These are phyloP conservation scores for Procavia capensis DNA, from an alignment of 2,113 vertebrate genomes.

Conservation along the genomic window DNA sequence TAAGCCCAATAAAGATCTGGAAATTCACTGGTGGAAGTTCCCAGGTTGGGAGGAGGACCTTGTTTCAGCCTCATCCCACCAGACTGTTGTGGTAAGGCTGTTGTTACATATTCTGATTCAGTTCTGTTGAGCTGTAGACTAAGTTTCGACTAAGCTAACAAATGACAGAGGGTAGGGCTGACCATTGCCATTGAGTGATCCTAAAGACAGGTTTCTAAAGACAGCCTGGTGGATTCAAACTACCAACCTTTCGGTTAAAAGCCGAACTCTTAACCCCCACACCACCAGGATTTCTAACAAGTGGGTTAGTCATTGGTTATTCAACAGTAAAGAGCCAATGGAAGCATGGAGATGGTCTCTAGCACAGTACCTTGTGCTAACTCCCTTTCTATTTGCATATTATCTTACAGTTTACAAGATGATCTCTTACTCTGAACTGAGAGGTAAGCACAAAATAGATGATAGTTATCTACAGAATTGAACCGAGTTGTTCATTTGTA, in stretches of 20 bases:
- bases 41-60: neutral
- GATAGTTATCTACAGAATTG: neutral
- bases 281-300: neutral
- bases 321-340: neutral
- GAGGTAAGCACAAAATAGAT: neutral
- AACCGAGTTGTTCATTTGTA: neutral
- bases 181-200: no score
- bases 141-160: neutral
- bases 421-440: neutral
- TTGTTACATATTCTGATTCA: neutral
- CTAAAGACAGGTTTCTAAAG: no score
- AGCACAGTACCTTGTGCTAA: neutral
- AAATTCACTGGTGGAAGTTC: neutral
- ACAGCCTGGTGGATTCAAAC: no score
- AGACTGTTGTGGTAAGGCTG: neutral
- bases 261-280: no score
- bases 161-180: no score
- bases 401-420: neutral
- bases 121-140: neutral
- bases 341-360: neutral
- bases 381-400: neutral
- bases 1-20: neutral
- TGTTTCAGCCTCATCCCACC: neutral
- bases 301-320: neutral
- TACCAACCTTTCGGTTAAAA: no score